Evolutionary conservation across 2,113 vertebrate genomes (phyloP), one percentile per base, ranked within the genome.

Genomic region (Okapia johnstoni): DNA sequence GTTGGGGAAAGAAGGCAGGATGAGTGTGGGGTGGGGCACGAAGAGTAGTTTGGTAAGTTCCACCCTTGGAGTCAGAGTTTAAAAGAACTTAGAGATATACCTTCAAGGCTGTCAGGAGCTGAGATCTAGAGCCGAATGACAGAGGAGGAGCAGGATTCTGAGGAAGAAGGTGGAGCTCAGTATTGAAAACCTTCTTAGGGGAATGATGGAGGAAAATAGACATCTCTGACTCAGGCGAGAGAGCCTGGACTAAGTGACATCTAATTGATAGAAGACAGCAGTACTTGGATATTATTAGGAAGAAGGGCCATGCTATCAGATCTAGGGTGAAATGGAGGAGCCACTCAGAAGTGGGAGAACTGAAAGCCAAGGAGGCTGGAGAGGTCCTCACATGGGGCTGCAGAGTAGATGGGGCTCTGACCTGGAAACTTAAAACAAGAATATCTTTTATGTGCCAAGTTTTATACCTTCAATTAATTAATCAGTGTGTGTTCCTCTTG

Each of bases 401-500:
- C 40, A 46, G n/a, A 50, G 58, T 40, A 36, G 58, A 30, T 23
- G 26, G 48, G 70, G 21, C 83, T 66, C 46, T 40, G 94, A 36
- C 57, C 66, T 48, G 36, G 36, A 80, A 46, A 46, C 16, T 13
- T 63, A 54, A 79, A 92, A 66, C 57, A 33, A 36, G 40, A 40
- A 52, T 52, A 50, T 25, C 30, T 40, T 55, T 46, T 25, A 52
- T 19, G 13, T 57, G 70, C 58, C 36, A 48, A 48, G 70, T 79
- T 76, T 85, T 3, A 60, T 26, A 26, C 36, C 17, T 48, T 80
- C 50, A 36, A 14, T 30, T 81, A 77, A 16, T 40, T 16, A 40
- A 46, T 77, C 46, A 1, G 0, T 46, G 28, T 48, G n/a, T 8
- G 36, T 30, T 12, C 88, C 28, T 55, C 5, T 23, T 5, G 0